These are phyloP conservation scores for Samia ricini DNA, from an alignment of 1,140 invertebrate species.

Conservation along the genomic window DNA sequence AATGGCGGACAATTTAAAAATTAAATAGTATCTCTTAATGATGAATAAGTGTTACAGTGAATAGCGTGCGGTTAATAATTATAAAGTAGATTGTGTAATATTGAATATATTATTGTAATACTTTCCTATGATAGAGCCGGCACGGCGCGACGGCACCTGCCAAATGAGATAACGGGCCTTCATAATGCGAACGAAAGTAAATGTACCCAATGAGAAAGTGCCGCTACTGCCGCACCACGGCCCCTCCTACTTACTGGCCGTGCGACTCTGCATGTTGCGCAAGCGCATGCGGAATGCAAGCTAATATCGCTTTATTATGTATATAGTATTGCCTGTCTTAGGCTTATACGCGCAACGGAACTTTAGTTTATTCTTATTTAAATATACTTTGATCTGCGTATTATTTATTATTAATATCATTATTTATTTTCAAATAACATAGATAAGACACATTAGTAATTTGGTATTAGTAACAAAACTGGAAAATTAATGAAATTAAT, in stretches of 20 bases:
- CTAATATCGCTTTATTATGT: conserved; percentile 24
- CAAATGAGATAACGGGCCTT: conserved; percentile 67
- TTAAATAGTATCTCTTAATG: background rate
- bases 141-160: conserved; percentile 58
- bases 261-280: conserved; percentile 61
- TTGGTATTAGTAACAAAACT: no score
- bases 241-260: conserved; percentile 22
- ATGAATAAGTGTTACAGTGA: background rate
- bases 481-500: no score
- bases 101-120: conserved; percentile 59
- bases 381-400: background rate
- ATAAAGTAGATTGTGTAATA: conserved; percentile 43
- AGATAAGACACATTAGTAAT: no score
- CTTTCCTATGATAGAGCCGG: conserved; percentile 55
- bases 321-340: background rate
- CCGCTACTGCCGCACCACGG: conserved; percentile 19
- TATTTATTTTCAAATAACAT: background rate
- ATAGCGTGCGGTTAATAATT: conserved; percentile 3
- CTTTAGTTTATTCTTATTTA: background rate
- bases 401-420: background rate
- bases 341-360: background rate
- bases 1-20: background rate
- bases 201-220: conserved; percentile 64
- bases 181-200: conserved; percentile 61
- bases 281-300: conserved; percentile 58